These are phyloP conservation scores for Orchestia grillus DNA, from an alignment of 1,140 invertebrate genomes.

Conservation along the genomic window DNA sequence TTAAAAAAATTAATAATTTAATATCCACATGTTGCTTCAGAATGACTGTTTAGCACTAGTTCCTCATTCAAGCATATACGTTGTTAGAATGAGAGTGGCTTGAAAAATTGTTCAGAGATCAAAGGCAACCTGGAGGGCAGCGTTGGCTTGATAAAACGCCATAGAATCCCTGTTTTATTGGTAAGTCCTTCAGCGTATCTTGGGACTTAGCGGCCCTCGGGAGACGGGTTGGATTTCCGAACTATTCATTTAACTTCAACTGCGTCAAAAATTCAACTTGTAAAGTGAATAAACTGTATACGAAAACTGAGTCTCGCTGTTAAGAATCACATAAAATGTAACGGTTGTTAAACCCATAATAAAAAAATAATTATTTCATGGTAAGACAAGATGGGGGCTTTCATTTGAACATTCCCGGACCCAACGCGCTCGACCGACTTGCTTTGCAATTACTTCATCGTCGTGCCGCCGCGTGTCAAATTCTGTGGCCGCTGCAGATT, in stretches of 20 bases:
- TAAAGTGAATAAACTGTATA: too few species aligned
- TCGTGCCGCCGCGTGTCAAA: background rate
- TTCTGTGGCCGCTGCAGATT: background rate
- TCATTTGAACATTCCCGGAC: background rate
- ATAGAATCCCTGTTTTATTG: background rate
- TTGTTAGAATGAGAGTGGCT: background rate
- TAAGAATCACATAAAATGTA: too few species aligned
- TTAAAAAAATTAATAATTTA: too few species aligned
- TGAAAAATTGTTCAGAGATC: background rate
- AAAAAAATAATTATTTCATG: too few species aligned
- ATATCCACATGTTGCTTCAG: too few species aligned
- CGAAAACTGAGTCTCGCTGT: too few species aligned
- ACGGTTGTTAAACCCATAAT: too few species aligned
- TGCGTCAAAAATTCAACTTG: too few species aligned
- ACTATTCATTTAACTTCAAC: too few species aligned
- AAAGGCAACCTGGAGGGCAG: background rate
- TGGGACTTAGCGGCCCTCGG: too few species aligned
- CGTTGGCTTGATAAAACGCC: background rate
- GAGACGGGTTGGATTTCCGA: too few species aligned
- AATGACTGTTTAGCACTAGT: background rate
- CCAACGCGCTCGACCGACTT: background rate
- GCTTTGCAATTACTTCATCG: background rate
- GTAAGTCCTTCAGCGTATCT: too few species aligned
- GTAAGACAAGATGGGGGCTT: background rate
- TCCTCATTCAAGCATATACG: background rate